These are phyloP conservation scores for Nyctalus aviator DNA, from an alignment of 2,797 vertebrate genomes.

Conservation along the genomic window DNA sequence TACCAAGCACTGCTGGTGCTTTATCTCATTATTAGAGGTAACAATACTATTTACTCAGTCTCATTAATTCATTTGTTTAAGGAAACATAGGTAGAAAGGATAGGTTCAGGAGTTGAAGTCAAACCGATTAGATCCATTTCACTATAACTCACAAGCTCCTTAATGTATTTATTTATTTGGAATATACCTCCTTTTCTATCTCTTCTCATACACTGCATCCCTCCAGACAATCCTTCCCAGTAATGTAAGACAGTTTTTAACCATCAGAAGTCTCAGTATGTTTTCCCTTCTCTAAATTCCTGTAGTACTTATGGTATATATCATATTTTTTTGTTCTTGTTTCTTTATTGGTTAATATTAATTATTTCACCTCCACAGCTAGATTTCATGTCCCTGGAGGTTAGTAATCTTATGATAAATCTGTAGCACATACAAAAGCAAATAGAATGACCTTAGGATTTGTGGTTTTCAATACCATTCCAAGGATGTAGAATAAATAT, in stretches of 20 bases:
- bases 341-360: not conserved
- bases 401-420: not conserved
- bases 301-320: not conserved
- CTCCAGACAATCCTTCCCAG: not conserved
- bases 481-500: not conserved
- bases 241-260: not conserved
- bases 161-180: not conserved
- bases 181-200: not conserved
- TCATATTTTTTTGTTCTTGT: not conserved
- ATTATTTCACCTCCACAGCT: not conserved
- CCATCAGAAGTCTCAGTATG: not conserved
- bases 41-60: not conserved
- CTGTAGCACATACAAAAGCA: not conserved
- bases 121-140: not conserved
- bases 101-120: not conserved
- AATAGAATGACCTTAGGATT: not conserved
- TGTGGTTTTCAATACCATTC: not conserved
- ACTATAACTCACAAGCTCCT: not conserved
- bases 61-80: slow-evolving; percentile 6
- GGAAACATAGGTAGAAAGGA: not conserved
- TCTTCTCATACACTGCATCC: not conserved
- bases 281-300: not conserved
- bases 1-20: not conserved
- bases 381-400: not conserved
- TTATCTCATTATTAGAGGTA: slow-evolving; percentile 26